Conservation (phyloP, 2,797 vertebrate species). For the Xerus rutilus region DNA sequence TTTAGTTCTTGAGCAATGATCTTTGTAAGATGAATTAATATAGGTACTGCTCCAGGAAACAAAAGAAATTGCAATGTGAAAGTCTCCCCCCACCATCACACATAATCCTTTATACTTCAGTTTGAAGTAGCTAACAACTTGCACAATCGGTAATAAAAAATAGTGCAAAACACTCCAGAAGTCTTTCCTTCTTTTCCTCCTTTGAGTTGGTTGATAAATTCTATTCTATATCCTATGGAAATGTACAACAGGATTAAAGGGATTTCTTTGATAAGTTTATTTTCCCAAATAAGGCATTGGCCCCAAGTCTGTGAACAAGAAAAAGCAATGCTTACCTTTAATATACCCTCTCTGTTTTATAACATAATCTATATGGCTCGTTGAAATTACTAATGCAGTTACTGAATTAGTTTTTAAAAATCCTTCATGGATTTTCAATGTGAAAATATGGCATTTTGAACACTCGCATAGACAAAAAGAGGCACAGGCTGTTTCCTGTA, state of each 20-base stretch:
- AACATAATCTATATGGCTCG: slow-evolving; percentile 69
- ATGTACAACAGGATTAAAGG: slow-evolving; percentile 77
- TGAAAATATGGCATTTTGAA: slow-evolving; percentile 82
- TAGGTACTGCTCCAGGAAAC: slow-evolving; percentile 90
- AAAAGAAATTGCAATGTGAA: slow-evolving; percentile 88
- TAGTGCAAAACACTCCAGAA: slow-evolving; percentile 71
- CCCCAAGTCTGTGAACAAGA: slow-evolving; percentile 74
- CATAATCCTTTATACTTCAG: slow-evolving; percentile 81
- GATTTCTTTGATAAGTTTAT: slow-evolving; percentile 79
- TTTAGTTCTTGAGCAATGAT: slow-evolving; percentile 94
- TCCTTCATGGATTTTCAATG: slow-evolving; percentile 81
- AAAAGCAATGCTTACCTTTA: slow-evolving; percentile 79
- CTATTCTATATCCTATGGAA: slow-evolving; percentile 68
- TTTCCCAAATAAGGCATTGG: slow-evolving; percentile 69
- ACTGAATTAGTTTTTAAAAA: slow-evolving; percentile 81
- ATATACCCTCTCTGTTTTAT: slow-evolving; percentile 70
- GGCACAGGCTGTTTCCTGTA: slow-evolving; percentile 84
- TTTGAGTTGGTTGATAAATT: slow-evolving; percentile 78
- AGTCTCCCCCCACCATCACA: slow-evolving; percentile 66
- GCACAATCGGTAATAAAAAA: slow-evolving; percentile 78
- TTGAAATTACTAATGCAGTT: slow-evolving; percentile 82
- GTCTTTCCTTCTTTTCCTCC: slow-evolving; percentile 67
- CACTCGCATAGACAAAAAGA: slow-evolving; percentile 81
- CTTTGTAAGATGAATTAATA: slow-evolving; percentile 92
- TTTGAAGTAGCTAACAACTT: slow-evolving; percentile 83